Conservation (phyloP, 1,140 invertebrate genomes). For the Heliothis subflexa region DNA sequence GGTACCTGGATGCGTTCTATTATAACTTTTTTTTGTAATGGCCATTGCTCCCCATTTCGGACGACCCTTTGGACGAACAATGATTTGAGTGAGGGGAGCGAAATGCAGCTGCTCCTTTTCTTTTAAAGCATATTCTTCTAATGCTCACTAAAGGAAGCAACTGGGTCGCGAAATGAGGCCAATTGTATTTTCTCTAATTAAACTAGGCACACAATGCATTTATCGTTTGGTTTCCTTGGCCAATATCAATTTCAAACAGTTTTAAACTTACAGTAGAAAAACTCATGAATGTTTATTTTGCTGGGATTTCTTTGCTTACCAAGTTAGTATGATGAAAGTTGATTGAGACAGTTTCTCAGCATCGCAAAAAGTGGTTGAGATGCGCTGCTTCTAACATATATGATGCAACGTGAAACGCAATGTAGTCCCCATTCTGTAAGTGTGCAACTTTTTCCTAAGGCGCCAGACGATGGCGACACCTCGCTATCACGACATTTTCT, state of each 20-base stretch:
- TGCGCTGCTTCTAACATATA: conserved; percentile 54
- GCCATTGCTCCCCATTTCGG: conserved; percentile 77
- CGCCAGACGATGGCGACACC: conserved; percentile 64
- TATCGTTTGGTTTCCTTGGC: conserved; percentile 42
- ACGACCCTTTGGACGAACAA: conserved; percentile 81
- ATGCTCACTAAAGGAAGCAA: conserved; percentile 64
- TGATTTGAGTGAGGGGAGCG: conserved; percentile 76
- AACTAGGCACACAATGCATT: conserved; percentile 15
- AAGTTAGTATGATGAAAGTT: conserved; percentile 56
- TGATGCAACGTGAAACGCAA: conserved; percentile 75
- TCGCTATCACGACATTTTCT: conserved; percentile 64
- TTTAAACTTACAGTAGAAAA: not conserved
- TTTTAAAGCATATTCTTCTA: conserved; percentile 65
- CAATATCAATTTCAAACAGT: conserved; percentile 13
- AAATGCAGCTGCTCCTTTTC: conserved; percentile 83
- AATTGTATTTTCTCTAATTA: conserved; percentile 49
- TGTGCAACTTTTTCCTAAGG: conserved; percentile 70
- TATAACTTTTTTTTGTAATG: conserved; percentile 69
- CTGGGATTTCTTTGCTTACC: conserved; percentile 26
- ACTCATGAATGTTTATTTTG: conserved; percentile 7
- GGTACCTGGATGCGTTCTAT: conserved; percentile 76
- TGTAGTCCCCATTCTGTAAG: conserved; percentile 58
- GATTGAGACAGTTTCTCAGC: conserved; percentile 57
- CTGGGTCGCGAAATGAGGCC: conserved; percentile 59
- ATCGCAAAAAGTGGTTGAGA: conserved; percentile 56